Evolutionary conservation across 92 coral and sea anemone genomes (phyloP).

Genomic region (Zoanthus solanderi): DNA sequence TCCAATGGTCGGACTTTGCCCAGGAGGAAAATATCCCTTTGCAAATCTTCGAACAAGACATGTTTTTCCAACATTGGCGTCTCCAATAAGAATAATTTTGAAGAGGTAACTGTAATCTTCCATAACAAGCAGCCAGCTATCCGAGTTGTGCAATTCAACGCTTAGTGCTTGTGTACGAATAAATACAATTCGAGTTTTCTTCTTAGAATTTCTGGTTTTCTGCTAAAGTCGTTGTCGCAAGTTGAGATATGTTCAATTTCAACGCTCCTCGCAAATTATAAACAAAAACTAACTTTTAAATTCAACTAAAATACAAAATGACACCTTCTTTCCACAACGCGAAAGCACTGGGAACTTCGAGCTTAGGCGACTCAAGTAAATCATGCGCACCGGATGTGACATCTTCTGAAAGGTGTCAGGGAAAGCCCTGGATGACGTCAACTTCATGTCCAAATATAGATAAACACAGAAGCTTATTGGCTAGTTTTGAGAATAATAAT

Average conservation of each 20-base stretch:
- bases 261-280: slow-evolving; percentile 1
- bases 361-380: slow-evolving; percentile 43
- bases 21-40: slow-evolving; percentile 93
- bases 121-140: slow-evolving; percentile 44
- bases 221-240: not conserved
- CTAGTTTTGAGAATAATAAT: not conserved
- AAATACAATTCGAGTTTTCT: not conserved
- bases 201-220: not conserved
- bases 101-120: slow-evolving; percentile 93
- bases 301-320: slow-evolving; percentile 49
- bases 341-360: slow-evolving; percentile 37
- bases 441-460: slow-evolving; percentile 7
- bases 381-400: slow-evolving; percentile 61
- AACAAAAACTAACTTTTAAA: slow-evolving; percentile 5
- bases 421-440: slow-evolving; percentile 74
- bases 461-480: slow-evolving; percentile 2
- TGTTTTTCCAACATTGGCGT: slow-evolving; percentile 99
- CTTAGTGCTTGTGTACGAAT: not conserved
- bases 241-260: slow-evolving; percentile 14
- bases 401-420: slow-evolving; percentile 56
- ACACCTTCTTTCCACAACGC: slow-evolving; percentile 10
- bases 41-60: slow-evolving; percentile 96
- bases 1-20: slow-evolving; percentile 98
- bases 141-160: not conserved
- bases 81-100: slow-evolving; percentile 98